These are phyloP conservation scores for Dendrophyllia cribrosa DNA, from an alignment of 64 coral and sea anemone genomes.

Conservation along the genomic window DNA sequence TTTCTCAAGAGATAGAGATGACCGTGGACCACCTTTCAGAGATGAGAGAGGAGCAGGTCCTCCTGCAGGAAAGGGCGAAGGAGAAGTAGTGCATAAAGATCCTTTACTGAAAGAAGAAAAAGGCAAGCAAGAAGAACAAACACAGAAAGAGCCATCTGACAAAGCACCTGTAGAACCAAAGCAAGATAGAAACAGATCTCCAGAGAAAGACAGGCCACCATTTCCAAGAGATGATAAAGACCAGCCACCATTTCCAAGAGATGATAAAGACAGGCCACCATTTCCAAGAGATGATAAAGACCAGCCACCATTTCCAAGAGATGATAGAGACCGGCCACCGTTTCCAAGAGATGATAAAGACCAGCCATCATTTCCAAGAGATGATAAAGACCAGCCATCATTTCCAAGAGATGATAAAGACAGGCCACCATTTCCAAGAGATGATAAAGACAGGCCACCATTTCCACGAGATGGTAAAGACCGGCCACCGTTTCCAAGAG, in stretches of 20 bases:
- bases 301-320: constrained; percentile 15
- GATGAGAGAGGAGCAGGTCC: neutral
- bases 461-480: constrained; percentile 27
- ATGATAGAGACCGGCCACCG: constrained; percentile 19
- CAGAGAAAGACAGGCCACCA: constrained; percentile 6
- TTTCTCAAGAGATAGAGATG: neutral
- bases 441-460: constrained; percentile 42
- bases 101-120: neutral
- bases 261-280: constrained; percentile 49
- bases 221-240: constrained; percentile 14
- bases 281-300: constrained; percentile 33
- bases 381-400: constrained; percentile 4
- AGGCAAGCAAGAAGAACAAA: neutral
- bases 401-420: constrained; percentile 51
- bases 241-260: constrained; percentile 19
- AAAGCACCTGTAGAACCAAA: too few species aligned
- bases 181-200: neutral
- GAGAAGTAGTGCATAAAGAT: neutral
- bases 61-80: neutral
- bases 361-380: constrained; percentile 16
- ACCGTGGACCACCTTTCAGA: neutral
- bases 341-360: constrained; percentile 32
- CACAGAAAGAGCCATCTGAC: neutral
- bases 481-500: constrained; percentile 30
- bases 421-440: constrained; percentile 36